Conservation (phyloP, 1,140 invertebrate genomes). For the Schmidtea mediterranea region DNA sequence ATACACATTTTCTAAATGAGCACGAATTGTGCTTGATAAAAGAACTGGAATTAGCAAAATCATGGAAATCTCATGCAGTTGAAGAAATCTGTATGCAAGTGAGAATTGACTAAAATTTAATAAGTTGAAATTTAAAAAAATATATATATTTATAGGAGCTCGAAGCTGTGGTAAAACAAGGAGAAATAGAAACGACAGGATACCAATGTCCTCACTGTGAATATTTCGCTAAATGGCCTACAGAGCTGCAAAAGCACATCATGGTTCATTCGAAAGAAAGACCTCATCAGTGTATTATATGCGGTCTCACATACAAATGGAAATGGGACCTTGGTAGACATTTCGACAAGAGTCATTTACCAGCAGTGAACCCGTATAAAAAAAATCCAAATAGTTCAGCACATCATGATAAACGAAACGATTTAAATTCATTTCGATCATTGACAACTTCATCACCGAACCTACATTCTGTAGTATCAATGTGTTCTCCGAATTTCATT, state of each 20-base stretch:
- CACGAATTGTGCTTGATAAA: background rate
- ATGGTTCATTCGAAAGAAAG: conserved; percentile 21
- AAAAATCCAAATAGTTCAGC: conserved; percentile 1
- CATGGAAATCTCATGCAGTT: conserved; percentile 1
- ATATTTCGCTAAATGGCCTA: conserved; percentile 25
- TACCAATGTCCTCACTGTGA: conserved; percentile 21
- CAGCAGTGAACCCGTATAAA: conserved; percentile 2
- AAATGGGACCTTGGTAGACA: conserved; percentile 26
- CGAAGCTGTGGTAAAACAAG: no score
- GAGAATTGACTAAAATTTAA: no score
- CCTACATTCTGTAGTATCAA: no score
- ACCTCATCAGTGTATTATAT: conserved; percentile 24
- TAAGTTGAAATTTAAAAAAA: no score
- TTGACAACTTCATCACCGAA: no score
- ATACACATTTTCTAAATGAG: background rate
- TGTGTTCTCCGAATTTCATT: no score
- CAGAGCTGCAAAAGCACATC: conserved; percentile 24
- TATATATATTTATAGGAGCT: no score
- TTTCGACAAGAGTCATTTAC: conserved; percentile 11
- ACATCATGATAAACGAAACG: no score
- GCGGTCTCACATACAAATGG: conserved; percentile 25
- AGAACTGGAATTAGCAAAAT: background rate
- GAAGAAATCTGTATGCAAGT: background rate
- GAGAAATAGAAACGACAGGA: background rate
- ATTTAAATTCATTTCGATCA: no score